Evolutionary conservation across 2,113 vertebrate species (phyloP).

Genomic region (Euleptes europaea): DNA sequence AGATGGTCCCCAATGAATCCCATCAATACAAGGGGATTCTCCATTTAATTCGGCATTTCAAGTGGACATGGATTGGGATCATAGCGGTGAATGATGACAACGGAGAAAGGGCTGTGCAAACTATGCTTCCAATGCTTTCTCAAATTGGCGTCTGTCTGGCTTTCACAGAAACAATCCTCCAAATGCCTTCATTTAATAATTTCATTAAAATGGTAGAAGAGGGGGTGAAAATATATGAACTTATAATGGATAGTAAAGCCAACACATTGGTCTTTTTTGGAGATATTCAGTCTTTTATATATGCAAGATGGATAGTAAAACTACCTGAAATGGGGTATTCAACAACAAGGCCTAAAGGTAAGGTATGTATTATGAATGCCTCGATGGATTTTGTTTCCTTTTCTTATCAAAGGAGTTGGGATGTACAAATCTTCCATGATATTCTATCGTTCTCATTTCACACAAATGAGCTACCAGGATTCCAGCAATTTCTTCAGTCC

Average conservation of each 20-base stretch:
- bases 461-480: background rate
- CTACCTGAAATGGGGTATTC: background rate
- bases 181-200: background rate
- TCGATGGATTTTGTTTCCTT: background rate
- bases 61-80: background rate
- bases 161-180: background rate
- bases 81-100: background rate
- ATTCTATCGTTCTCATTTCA: background rate
- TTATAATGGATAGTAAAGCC: background rate
- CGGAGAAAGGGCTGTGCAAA: background rate
- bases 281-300: background rate
- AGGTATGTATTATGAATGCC: background rate
- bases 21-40: too few relatives aligned
- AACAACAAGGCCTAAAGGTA: background rate
- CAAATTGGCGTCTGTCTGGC: background rate
- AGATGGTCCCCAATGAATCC: background rate
- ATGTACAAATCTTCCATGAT: background rate
- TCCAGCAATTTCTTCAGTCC: background rate
- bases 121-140: background rate
- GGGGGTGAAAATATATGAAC: background rate
- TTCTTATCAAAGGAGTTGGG: background rate
- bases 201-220: background rate
- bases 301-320: background rate
- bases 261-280: background rate
- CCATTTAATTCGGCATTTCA: too few relatives aligned